Evolutionary conservation across 2,888 invertebrate species (phyloP).

Genomic region (Drosophila rubida): DNA sequence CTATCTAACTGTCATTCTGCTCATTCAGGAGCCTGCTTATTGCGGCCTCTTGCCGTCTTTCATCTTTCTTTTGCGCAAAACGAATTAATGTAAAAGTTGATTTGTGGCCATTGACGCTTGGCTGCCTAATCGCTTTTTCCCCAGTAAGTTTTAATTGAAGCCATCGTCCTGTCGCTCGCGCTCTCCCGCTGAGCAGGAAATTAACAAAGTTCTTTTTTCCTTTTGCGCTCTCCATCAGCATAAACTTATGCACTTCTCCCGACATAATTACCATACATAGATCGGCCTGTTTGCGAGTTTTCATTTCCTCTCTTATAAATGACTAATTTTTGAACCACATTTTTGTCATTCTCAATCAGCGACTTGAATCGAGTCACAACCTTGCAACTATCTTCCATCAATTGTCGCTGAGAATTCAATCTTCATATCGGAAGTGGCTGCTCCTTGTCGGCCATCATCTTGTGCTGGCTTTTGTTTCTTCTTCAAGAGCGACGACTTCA

Average conservation of each 20-base stretch:
- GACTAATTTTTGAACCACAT: background rate
- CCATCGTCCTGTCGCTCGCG: slow-evolving; percentile 25
- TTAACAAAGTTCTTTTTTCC: slow-evolving; percentile 62
- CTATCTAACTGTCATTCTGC: slow-evolving; percentile 50
- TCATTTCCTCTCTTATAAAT: too few relatives aligned
- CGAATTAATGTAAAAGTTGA: slow-evolving; percentile 75
- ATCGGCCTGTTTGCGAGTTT: background rate
- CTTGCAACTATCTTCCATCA: slow-evolving; percentile 9
- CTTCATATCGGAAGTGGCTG: background rate
- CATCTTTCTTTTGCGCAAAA: slow-evolving; percentile 48
- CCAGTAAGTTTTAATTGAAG: slow-evolving; percentile 70
- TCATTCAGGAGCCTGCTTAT: slow-evolving; percentile 40
- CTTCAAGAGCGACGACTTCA: slow-evolving; percentile 53
- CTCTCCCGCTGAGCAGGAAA: slow-evolving; percentile 58
- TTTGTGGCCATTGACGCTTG: slow-evolving; percentile 74
- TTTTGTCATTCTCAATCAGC: background rate
- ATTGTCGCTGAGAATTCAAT: slow-evolving; percentile 42
- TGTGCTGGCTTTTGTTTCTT: slow-evolving; percentile 14
- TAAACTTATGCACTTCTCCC: background rate
- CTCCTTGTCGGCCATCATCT: slow-evolving; percentile 9
- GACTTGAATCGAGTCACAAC: background rate
- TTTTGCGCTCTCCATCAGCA: background rate
- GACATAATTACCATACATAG: slow-evolving; percentile 13
- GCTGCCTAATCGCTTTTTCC: slow-evolving; percentile 48
- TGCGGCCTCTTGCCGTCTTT: slow-evolving; percentile 22